A percentile compares a stretch with the other conserved stretches of the same genome.
These are phyloP conservation scores for Lates japonicus DNA, from an alignment of 2,797 vertebrate species.

Conservation along the genomic window DNA sequence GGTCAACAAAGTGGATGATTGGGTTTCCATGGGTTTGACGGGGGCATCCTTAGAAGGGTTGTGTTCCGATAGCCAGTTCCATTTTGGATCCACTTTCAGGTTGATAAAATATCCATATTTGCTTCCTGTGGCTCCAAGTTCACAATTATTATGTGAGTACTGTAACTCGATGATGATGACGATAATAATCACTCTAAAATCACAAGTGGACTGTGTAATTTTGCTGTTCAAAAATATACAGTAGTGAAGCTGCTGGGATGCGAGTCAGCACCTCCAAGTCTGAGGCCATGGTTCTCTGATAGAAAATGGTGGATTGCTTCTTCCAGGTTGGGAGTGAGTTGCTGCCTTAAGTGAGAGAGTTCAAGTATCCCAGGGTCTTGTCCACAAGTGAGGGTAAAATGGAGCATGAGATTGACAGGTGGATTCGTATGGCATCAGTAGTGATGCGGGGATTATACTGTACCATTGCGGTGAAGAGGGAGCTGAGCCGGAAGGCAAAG, in stretches of 20 bases:
- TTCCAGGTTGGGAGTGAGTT: neutral
- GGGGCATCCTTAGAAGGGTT: neutral
- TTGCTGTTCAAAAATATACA: neutral
- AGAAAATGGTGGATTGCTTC: neutral
- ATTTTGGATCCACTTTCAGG: neutral
- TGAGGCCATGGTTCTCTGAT: neutral
- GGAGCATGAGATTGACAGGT: neutral
- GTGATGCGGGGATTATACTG: neutral
- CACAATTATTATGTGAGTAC: neutral
- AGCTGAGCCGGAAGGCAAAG: neutral
- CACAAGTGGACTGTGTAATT: neutral
- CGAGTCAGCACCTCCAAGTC: neutral
- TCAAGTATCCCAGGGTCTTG: neutral
- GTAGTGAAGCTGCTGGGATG: neutral
- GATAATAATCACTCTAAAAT: neutral
- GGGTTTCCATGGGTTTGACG: neutral
- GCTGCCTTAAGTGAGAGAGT: neutral
- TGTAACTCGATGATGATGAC: neutral
- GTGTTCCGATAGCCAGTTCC: neutral
- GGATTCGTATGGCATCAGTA: neutral
- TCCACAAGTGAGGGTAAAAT: neutral
- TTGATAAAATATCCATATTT: constrained; percentile 6
- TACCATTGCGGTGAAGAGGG: neutral
- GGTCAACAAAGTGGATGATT: constrained; percentile 4
- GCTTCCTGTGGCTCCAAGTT: neutral